These are phyloP conservation scores for Ondatra zibethicus DNA, from an alignment of 2,113 vertebrate genomes.

Conservation along the genomic window DNA sequence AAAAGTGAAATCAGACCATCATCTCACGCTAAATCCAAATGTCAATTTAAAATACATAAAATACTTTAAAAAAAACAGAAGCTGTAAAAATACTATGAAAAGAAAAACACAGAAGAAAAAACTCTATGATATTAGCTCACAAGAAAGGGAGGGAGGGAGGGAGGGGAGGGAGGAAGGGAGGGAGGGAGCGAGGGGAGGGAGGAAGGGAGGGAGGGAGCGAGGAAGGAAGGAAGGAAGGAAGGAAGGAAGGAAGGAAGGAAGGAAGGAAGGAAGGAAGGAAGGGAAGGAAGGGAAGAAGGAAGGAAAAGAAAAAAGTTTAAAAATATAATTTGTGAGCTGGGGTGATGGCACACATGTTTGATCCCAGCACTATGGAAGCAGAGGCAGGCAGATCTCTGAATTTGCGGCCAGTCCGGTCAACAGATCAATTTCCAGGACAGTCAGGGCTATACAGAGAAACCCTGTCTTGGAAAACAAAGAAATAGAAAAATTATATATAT, in stretches of 20 bases:
- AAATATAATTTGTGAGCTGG: not conserved
- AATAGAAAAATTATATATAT: not conserved
- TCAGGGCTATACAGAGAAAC: not conserved
- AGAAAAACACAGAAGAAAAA: not conserved
- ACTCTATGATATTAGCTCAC: not conserved
- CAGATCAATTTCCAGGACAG: not conserved
- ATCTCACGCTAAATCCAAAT: not conserved
- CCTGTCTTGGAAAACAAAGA: not conserved
- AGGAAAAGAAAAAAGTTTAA: not conserved
- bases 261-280: too few species aligned
- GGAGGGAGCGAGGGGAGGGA: too few species aligned
- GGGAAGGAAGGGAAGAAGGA: too few species aligned
- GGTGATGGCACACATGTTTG: not conserved
- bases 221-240: too few species aligned
- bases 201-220: accelerated
- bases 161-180: too few species aligned
- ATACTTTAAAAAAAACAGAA: not conserved
- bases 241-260: too few species aligned
- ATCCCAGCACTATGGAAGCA: not conserved
- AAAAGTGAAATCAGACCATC: not conserved
- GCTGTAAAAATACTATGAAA: not conserved
- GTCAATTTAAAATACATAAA: not conserved
- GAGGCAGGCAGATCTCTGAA: not conserved
- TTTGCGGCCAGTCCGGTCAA: not conserved
- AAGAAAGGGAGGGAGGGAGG: too few species aligned